Base-by-base conservation (phyloP, 2,888 invertebrate species). In the Nasonia oneida region DNA sequence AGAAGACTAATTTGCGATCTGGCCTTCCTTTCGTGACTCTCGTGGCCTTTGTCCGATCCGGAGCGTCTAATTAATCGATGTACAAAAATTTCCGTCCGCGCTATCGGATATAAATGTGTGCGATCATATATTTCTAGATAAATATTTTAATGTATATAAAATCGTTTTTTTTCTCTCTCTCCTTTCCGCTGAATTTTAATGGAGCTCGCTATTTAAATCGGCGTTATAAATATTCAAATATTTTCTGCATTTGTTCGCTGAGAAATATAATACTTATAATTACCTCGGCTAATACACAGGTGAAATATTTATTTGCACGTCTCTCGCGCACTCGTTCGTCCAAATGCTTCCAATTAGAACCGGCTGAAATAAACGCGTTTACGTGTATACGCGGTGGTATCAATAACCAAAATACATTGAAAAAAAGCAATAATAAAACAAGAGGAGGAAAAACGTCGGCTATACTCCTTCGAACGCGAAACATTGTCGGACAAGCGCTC, bases 1-100 rank as follows among this genome's bases (percentile, higher is more conserved):
- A 82, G 37, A 18, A 33, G 75, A 82, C 78, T 84, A 82, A 87
- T 81, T 84, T 81, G 53, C 75, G 75, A 85, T 83, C 61, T 75
- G 14, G 33, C 37, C 81, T 81, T 39, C 67, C 23, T 73, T 71
- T 71, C 37, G 23, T 39, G 23, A 53, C 15, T n/a, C 39, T 18
- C 42, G 10, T 23, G 42, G 39, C 1, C n/a, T 73, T 39, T n/a
- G 18, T 73, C 39, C 29, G 29, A 29, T 71, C n/a, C 5, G 39
- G 37, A 1, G 39, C 70, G 14, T n/a, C n/a, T 73, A 42, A 47
- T 73, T 23, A 47, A 47, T 71, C 42, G 10, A 73, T 29, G 29
- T 61, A n/a, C 0, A n/a, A 23, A 8, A 42, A n/a, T 57, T 18
- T 57, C 57, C 15, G 57, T 57, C 12, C 42, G 8, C 42, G 12